Evolutionary conservation across 2,888 invertebrate genomes (phyloP), one percentile per base, ranked within the genome.

Genomic region (Ennomos fuscantarius): DNA sequence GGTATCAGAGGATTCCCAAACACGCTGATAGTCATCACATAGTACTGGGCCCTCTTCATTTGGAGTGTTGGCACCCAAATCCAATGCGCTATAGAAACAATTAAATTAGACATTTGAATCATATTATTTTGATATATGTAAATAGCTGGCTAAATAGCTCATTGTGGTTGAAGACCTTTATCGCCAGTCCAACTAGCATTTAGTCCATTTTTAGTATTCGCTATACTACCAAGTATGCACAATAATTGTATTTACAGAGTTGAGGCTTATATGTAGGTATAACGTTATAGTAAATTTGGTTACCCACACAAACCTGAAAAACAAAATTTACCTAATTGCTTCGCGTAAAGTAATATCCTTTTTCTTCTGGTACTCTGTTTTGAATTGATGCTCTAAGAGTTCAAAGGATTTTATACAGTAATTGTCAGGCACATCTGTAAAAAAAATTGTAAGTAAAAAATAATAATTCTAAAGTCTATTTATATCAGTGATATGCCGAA

Each of bases 11-110:
- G 69, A 69, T 64, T 81, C 80, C 68, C 75, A 81, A 60, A 86
- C 78, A 36, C 70, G 69, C 52, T 77, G 61, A 68, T 91, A 92
- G 9, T 89, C 88, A 59, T 84, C 74, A 66, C 91, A 90, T 24
- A 92, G 63, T 12, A 79, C 50, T 53, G 79, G 74, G 36, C 76
- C 73, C 48, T 61, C 63, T 40, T 41, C 60, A 48, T 79, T 82
- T 11, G 76, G 65, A 9, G 69, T 61, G 51, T 73, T 78, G 8
- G 62, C 49, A 55, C 89, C 84, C 56, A 91, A 74, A 68, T 91
- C 89, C 61, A 91, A 73, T 53, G 79, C 72, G 57, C 91, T 91
- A 68, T 39, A 81, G 40, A 50, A 50, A 12, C 12, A 5, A 44
- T 34, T 31, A 32, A 12, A 40, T 13, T 40, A 9, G 12, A 40